These are phyloP conservation scores for Microctenopoma lineatum DNA, from an alignment of 2,797 vertebrate species.

Conservation along the genomic window DNA sequence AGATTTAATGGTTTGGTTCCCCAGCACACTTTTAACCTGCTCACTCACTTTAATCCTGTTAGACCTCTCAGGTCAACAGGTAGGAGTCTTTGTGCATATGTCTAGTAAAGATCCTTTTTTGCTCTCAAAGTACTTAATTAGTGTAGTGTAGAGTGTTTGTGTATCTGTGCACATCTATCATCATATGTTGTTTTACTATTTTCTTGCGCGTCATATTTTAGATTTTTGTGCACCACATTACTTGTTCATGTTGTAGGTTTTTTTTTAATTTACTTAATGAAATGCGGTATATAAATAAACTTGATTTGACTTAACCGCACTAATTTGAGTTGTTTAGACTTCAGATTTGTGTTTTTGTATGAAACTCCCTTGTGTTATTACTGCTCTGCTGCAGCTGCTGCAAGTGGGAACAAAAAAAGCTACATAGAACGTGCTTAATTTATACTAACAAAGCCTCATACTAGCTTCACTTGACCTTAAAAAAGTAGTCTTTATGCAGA, in stretches of 20 bases:
- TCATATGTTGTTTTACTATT: not conserved
- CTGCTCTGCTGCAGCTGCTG: not conserved
- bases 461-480: too few species aligned
- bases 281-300: not conserved
- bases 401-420: too few species aligned
- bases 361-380: not conserved
- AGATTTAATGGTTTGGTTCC: slow-evolving; percentile 11
- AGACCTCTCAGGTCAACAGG: not conserved
- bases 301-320: not conserved
- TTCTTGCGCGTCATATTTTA: not conserved
- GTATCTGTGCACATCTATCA: not conserved
- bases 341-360: not conserved
- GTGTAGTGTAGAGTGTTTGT: not conserved
- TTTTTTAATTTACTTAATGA: not conserved
- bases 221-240: not conserved
- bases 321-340: not conserved
- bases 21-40: not conserved
- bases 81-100: not conserved
- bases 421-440: not conserved
- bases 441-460: not conserved
- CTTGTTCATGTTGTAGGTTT: not conserved
- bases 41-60: not conserved
- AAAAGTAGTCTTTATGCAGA: not conserved
- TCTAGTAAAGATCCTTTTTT: not conserved
- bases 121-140: not conserved